These are phyloP conservation scores for Sinodicranocentrus sp. DNA, from an alignment of 2,888 invertebrate species.

Conservation along the genomic window DNA sequence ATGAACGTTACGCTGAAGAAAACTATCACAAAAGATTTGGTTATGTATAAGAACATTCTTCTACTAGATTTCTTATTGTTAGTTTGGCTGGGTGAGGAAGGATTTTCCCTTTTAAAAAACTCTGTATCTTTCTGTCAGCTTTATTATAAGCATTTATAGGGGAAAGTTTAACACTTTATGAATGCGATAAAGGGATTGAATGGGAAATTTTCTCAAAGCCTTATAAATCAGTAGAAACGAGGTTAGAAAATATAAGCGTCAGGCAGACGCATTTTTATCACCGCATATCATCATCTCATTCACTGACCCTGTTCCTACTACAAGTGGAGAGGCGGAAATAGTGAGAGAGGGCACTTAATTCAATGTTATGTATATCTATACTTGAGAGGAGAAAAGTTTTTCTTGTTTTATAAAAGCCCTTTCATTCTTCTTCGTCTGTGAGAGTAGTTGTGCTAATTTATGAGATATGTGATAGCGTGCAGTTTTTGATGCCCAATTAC, in stretches of 20 bases:
- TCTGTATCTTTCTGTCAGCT: background rate
- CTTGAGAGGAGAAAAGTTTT: conserved; percentile 10
- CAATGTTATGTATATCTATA: background rate
- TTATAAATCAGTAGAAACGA: conserved; percentile 57
- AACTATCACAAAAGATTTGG: background rate
- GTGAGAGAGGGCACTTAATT: background rate
- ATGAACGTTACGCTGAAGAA: too few relatives aligned
- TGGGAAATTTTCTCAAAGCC: conserved; percentile 1
- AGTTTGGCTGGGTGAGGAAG: too few relatives aligned
- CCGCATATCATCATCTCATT: conserved; percentile 54
- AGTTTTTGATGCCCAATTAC: conserved; percentile 61
- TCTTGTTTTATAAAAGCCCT: background rate
- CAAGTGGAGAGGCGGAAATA: background rate
- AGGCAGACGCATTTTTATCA: conserved; percentile 52
- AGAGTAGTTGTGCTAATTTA: conserved; percentile 47
- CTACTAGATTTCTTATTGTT: too few relatives aligned
- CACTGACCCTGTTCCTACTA: conserved; percentile 48
- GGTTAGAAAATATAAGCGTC: conserved; percentile 43
- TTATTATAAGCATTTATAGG: background rate
- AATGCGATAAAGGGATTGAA: conserved; percentile 47
- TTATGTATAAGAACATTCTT: background rate
- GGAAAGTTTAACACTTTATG: conserved; percentile 52
- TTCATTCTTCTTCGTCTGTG: conserved; percentile 10
- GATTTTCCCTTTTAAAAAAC: too few relatives aligned
- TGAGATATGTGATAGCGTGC: conserved; percentile 24